phyloP scores from a whole-genome alignment of 2,113 vertebrate species.

The Amphilophus citrinellus region DNA sequence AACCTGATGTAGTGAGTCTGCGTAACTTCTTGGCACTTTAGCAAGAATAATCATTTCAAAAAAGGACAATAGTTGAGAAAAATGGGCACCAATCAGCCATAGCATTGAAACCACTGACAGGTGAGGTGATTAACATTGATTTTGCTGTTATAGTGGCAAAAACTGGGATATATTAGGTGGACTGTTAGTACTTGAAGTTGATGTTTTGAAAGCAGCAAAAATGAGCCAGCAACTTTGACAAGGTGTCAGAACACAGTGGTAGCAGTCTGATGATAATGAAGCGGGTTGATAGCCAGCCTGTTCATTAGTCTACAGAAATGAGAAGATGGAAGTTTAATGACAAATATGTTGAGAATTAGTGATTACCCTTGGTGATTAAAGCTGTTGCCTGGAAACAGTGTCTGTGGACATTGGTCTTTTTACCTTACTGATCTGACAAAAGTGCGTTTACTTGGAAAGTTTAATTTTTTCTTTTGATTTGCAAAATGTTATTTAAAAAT shows the following conservation, averaged over 20 bases:
- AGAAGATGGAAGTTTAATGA: neutral
- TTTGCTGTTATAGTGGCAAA: neutral
- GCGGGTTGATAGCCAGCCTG: neutral
- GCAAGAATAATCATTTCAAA: rapidly evolving
- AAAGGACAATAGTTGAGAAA: neutral
- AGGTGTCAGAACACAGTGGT: neutral
- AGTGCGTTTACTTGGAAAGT: no score
- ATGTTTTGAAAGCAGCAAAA: neutral
- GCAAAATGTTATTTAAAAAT: no score
- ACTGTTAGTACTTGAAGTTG: neutral
- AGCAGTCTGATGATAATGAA: neutral
- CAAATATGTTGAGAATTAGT: no score
- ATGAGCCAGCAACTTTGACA: neutral
- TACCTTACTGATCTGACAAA: no score
- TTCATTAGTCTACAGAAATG: neutral
- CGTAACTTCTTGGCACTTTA: neutral
- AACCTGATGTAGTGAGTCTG: neutral
- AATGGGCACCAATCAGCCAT: rapidly evolving
- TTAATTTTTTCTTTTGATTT: no score
- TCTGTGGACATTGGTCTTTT: no score
- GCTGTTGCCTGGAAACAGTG: no score
- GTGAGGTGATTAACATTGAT: neutral
- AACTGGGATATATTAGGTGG: neutral
- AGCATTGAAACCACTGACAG: rapidly evolving
- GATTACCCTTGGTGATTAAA: no score